These are phyloP conservation scores for Tamandua tetradactyla DNA, from an alignment of 2,797 vertebrate genomes.

Conservation along the genomic window DNA sequence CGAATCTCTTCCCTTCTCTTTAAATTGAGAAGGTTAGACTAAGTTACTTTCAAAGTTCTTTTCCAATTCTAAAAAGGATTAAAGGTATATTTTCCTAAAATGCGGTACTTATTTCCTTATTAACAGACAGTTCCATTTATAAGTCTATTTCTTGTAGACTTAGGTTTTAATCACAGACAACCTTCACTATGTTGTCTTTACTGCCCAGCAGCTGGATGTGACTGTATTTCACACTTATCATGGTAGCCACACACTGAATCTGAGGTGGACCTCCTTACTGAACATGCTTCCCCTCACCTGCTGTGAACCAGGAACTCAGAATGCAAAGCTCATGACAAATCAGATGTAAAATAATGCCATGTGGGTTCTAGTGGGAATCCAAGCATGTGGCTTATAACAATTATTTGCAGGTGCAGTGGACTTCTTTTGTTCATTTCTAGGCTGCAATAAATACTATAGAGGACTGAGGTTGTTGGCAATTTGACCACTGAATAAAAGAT, in stretches of 20 bases:
- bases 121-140: background rate
- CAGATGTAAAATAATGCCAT: background rate
- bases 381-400: background rate
- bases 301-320: background rate
- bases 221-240: background rate
- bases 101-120: background rate
- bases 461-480: background rate
- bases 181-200: background rate
- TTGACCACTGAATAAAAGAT: background rate
- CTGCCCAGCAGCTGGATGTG: background rate
- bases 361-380: background rate
- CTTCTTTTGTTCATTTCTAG: background rate
- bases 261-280: background rate
- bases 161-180: background rate
- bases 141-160: background rate
- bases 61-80: background rate
- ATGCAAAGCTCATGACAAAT: background rate
- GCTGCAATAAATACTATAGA: background rate
- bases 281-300: background rate
- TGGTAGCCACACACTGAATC: too few relatives aligned
- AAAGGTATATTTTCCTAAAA: background rate
- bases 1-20: background rate
- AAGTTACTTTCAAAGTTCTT: background rate
- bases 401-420: background rate
- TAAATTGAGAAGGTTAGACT: background rate